These are phyloP conservation scores for Drosophila murphyi DNA, from an alignment of 1,140 invertebrate species.

Conservation along the genomic window DNA sequence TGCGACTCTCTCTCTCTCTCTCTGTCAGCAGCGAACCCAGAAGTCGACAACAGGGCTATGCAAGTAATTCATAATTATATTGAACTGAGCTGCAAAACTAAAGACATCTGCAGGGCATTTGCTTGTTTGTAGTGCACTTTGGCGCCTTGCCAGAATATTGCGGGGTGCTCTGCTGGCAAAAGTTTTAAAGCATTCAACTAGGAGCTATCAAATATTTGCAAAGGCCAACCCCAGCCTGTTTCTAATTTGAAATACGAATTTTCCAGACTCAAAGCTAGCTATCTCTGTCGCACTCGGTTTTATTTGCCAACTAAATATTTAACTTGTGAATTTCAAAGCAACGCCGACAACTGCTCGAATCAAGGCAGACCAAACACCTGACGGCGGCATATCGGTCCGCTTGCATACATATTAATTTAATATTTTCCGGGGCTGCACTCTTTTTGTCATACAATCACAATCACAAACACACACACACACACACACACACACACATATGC, in stretches of 20 bases:
- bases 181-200: slow-evolving; percentile 28
- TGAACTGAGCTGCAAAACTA: slow-evolving; percentile 21
- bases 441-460: slow-evolving; percentile 1
- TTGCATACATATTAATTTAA: slow-evolving; percentile 72
- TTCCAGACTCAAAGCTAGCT: neutral
- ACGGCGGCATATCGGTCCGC: slow-evolving; percentile 38
- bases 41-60: neutral
- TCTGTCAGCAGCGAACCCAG: no score
- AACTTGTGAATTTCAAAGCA: slow-evolving; percentile 74
- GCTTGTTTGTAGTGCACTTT: slow-evolving; percentile 27
- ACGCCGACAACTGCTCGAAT: slow-evolving; percentile 35
- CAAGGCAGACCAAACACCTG: slow-evolving; percentile 35
- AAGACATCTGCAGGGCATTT: slow-evolving; percentile 30
- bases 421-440: slow-evolving; percentile 46
- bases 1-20: neutral
- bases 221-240: slow-evolving; percentile 42
- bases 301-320: slow-evolving; percentile 69
- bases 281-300: slow-evolving; percentile 4
- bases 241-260: slow-evolving; percentile 62
- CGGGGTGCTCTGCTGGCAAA: neutral
- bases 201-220: slow-evolving; percentile 26
- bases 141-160: slow-evolving; percentile 8
- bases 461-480: neutral
- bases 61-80: slow-evolving; percentile 35
- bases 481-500: neutral